phyloP scores from a whole-genome alignment of 2,797 vertebrate genomes.

The Bradypodion ventrale region DNA sequence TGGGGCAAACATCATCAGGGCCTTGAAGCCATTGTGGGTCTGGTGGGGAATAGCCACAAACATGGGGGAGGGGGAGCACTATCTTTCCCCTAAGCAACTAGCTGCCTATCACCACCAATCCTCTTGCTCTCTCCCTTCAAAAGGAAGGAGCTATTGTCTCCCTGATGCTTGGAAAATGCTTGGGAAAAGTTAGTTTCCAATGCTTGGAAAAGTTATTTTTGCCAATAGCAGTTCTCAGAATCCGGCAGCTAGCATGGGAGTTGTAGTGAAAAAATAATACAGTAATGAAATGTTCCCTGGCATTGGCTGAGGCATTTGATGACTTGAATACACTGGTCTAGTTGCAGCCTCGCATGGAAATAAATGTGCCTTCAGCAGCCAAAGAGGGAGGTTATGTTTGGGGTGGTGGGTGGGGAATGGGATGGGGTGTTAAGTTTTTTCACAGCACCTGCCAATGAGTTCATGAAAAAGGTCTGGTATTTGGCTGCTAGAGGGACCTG shows the following conservation, averaged over 20 bases:
- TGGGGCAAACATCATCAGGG: too few relatives aligned
- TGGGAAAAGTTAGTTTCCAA: background rate
- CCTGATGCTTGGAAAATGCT: background rate
- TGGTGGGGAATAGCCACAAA: too few relatives aligned
- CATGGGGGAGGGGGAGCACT: too few relatives aligned
- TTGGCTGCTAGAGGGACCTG: background rate
- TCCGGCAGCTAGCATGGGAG: too few relatives aligned
- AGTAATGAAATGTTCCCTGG: too few relatives aligned
- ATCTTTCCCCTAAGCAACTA: too few relatives aligned
- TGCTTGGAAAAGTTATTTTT: background rate
- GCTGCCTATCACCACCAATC: background rate
- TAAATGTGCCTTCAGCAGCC: background rate
- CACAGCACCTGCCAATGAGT: background rate
- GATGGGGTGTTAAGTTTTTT: background rate
- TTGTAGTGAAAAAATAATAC: too few relatives aligned
- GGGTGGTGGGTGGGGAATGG: too few relatives aligned
- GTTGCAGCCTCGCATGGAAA: background rate
- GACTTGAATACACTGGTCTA: too few relatives aligned
- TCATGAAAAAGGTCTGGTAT: background rate
- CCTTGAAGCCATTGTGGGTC: too few relatives aligned
- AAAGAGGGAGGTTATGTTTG: background rate
- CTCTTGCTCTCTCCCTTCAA: background rate
- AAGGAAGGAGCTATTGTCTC: background rate
- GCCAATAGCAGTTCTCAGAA: too few relatives aligned
- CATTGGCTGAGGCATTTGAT: too few relatives aligned